Percentiles rank a stretch among this genome's conserved stretches.
Evolutionary conservation across 2,113 vertebrate genomes (phyloP).

Genomic region (Variabilichromis moorii): DNA sequence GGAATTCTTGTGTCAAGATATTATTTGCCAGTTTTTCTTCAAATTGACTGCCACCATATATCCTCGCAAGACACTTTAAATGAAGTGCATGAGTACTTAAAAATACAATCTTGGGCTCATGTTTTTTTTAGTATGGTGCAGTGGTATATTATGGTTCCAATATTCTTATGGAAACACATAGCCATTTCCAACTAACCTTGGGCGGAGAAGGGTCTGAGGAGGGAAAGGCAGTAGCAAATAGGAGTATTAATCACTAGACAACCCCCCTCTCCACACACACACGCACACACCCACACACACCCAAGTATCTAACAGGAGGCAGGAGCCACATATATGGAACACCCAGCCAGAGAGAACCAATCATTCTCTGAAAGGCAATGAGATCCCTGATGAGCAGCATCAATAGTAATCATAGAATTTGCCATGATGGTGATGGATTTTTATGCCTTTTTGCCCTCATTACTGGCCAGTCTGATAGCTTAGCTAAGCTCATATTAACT

Average conservation of each 20-base stretch:
- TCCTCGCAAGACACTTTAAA: neutral
- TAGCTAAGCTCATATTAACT: constrained; percentile 20
- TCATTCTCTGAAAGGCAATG: constrained; percentile 45
- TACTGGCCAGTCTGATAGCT: constrained; percentile 29
- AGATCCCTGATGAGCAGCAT: constrained; percentile 64
- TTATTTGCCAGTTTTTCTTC: neutral
- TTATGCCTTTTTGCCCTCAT: constrained; percentile 62
- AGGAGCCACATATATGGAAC: constrained; percentile 38
- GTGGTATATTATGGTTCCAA: neutral
- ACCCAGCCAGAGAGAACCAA: constrained; percentile 55
- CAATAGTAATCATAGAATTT: constrained; percentile 67
- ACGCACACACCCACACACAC: neutral
- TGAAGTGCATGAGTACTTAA: neutral
- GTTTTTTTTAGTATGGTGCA: neutral
- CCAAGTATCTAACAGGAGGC: neutral
- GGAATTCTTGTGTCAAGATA: neutral
- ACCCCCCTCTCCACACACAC: neutral
- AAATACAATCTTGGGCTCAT: neutral
- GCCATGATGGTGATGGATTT: constrained; percentile 58
- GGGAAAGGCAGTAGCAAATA: constrained; percentile 35
- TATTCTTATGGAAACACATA: constrained; percentile 20
- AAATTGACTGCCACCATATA: neutral
- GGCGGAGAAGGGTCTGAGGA: constrained; percentile 21
- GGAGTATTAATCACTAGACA: constrained; percentile 57
- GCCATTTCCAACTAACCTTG: constrained; percentile 58